Evolutionary conservation across 2,113 vertebrate species (phyloP).

Genomic region (Thinocorus orbignyianus): DNA sequence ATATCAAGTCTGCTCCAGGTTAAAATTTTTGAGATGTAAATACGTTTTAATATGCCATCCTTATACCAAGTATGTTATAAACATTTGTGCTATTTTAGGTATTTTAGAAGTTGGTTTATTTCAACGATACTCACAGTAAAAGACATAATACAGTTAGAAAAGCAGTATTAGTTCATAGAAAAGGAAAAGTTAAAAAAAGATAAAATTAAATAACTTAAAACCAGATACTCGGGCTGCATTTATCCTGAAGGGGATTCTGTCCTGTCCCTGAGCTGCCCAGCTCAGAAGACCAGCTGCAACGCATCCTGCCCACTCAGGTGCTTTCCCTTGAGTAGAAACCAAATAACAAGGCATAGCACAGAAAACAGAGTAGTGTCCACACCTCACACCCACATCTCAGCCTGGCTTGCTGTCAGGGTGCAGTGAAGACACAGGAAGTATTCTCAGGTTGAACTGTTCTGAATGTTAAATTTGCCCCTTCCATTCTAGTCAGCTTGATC

Average conservation of each 20-base stretch:
- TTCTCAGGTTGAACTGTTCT: not conserved
- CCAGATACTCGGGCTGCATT: not conserved
- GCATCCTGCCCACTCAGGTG: not conserved
- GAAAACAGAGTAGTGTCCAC: not conserved
- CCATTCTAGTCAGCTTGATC: not conserved
- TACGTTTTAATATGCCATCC: not conserved
- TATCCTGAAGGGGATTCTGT: not conserved
- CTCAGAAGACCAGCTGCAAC: not conserved
- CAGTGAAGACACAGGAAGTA: not conserved
- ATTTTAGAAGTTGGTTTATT: not conserved
- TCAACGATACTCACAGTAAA: not conserved
- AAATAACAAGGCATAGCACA: not conserved
- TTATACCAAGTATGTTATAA: not conserved
- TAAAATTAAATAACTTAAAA: not conserved
- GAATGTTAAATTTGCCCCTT: not conserved
- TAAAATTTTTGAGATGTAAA: slow-evolving; percentile 30
- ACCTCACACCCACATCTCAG: not conserved
- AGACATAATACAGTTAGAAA: not conserved
- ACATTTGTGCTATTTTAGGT: not conserved
- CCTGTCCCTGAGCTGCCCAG: not conserved
- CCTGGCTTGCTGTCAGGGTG: not conserved
- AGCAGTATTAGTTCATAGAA: not conserved
- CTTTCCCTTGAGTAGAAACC: not conserved
- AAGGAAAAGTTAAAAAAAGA: not conserved
- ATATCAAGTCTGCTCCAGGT: slow-evolving; percentile 11